A percentile compares a stretch with the other conserved stretches of the same genome.
Evolutionary conservation across 1,140 invertebrate genomes (phyloP).

Genomic region (Diabrotica undecimpunctata): DNA sequence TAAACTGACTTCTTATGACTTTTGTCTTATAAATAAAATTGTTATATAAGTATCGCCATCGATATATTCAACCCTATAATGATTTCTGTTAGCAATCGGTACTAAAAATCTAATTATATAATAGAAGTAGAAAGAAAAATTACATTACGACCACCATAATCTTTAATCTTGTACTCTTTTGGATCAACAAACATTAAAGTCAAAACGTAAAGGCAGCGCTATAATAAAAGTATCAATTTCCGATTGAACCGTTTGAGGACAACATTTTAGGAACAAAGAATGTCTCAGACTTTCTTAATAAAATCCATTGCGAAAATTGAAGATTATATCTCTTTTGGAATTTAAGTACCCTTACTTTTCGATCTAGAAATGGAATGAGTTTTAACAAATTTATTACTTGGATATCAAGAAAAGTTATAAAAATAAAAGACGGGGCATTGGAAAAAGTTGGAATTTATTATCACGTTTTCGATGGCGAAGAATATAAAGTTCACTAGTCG

Average conservation of each 20-base stretch:
- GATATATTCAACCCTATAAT: no score
- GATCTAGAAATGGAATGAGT: neutral
- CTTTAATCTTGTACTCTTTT: no score
- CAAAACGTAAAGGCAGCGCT: neutral
- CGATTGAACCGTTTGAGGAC: neutral
- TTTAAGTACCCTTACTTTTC: neutral
- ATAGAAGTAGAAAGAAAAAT: no score
- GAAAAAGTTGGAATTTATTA: neutral
- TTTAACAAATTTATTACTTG: neutral
- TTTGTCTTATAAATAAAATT: no score
- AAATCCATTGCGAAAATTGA: neutral
- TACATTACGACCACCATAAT: no score
- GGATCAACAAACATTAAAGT: neutral
- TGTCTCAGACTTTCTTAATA: neutral
- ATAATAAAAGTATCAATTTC: neutral
- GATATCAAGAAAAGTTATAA: neutral
- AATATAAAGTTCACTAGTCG: neutral
- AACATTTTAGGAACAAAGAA: neutral
- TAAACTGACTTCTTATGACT: no score
- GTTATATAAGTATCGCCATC: no score
- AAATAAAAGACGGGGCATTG: neutral
- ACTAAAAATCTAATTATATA: no score
- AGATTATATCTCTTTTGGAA: neutral
- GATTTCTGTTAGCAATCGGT: no score
- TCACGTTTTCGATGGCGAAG: neutral